Conservation (phyloP, 1,140 invertebrate species). For the Macrotrachela quadricornifera region DNA sequence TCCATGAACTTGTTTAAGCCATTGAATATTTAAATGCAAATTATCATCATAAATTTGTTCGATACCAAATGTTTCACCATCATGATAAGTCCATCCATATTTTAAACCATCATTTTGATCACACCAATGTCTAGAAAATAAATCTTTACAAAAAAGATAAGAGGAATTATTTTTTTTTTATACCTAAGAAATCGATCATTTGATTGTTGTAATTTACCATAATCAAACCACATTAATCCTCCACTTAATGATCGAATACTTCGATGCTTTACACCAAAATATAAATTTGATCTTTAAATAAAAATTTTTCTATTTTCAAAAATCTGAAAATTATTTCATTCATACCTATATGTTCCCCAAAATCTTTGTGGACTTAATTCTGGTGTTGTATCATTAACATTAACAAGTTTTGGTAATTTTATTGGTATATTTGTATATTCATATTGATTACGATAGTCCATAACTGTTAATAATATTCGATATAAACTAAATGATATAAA, state of each 20-base stretch:
- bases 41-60: constrained; percentile 65
- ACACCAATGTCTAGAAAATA: constrained; percentile 59
- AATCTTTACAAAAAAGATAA: neutral
- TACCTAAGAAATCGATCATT: constrained; percentile 11
- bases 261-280: constrained; percentile 57
- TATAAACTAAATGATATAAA: too few species aligned
- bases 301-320: too few species aligned
- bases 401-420: constrained; percentile 49
- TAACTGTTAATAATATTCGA: too few species aligned
- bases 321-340: constrained; percentile 2
- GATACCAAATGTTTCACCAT: constrained; percentile 69
- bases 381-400: constrained; percentile 34
- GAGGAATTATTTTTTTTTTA: neutral
- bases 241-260: constrained; percentile 47
- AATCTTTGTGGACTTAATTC: constrained; percentile 53
- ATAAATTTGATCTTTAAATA: constrained; percentile 46
- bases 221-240: constrained; percentile 76
- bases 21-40: constrained; percentile 45
- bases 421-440: constrained; percentile 46
- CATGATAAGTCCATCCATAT: constrained; percentile 70
- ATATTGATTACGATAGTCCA: too few species aligned
- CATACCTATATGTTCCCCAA: constrained; percentile 62
- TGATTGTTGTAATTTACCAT: constrained; percentile 9
- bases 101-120: constrained; percentile 60
- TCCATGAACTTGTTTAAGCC: constrained; percentile 59